A percentile compares a stretch with the other conserved stretches of the same genome.
Conservation (phyloP, 2,797 vertebrate species). For the Sparus aurata region DNA sequence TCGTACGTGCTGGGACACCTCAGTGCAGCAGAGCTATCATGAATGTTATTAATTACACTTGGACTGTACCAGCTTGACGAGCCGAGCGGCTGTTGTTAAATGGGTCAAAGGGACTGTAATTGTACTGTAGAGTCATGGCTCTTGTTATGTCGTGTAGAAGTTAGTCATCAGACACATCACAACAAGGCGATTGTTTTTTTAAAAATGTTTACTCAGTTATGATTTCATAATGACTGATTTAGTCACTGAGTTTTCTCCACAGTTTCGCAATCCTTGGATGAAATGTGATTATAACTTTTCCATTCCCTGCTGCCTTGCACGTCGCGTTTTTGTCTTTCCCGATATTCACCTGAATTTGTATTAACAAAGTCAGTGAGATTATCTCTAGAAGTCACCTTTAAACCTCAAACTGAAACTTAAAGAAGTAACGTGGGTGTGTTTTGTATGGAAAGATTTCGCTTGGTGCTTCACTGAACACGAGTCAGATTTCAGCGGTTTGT, state of each 20-base stretch:
- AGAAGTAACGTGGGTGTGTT: not conserved
- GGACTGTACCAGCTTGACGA: not conserved
- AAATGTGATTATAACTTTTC: slow-evolving; percentile 17
- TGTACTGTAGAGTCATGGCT: not conserved
- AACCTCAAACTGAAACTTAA: not conserved
- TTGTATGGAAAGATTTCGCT: not conserved
- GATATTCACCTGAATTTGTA: not conserved
- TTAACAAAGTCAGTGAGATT: not conserved
- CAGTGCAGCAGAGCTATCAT: not conserved
- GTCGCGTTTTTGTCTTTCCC: not conserved
- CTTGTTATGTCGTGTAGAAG: accelerated
- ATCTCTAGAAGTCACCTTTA: not conserved
- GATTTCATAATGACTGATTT: not conserved
- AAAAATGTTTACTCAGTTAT: not conserved
- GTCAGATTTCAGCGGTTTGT: not conserved
- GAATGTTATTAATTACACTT: not conserved
- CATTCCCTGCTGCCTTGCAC: slow-evolving; percentile 1
- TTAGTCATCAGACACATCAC: slow-evolving; percentile 22
- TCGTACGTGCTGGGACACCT: not conserved
- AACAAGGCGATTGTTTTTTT: slow-evolving; percentile 3
- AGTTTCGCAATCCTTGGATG: slow-evolving; percentile 18
- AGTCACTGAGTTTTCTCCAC: slow-evolving; percentile 14
- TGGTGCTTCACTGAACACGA: not conserved
- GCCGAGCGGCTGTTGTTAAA: not conserved
- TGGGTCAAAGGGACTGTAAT: no score